phyloP scores from a whole-genome alignment of 2,113 vertebrate genomes.

The Myotis lucifugus region DNA sequence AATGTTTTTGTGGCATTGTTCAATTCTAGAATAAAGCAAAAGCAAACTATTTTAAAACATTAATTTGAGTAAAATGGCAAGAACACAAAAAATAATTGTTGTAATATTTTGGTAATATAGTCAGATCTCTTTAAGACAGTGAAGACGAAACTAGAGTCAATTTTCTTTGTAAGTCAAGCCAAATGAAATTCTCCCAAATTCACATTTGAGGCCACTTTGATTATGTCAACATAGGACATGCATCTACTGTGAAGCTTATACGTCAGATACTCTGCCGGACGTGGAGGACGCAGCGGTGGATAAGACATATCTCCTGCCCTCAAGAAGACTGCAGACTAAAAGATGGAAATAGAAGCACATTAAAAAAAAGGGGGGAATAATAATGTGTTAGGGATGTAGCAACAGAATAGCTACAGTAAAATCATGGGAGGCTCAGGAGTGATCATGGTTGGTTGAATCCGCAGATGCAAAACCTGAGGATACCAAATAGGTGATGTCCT shows the following conservation, averaged over 20 bases:
- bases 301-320: not conserved
- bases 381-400: not conserved
- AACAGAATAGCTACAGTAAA: not conserved
- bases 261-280: not conserved
- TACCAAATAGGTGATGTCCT: not conserved
- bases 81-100: not conserved
- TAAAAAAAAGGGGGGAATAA: not conserved
- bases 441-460: not conserved
- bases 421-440: not conserved
- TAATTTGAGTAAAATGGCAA: conserved; percentile 59
- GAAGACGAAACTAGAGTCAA: conserved; percentile 36
- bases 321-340: not conserved
- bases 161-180: not conserved
- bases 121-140: conserved; percentile 6
- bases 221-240: not conserved
- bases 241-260: not conserved
- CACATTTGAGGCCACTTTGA: not conserved
- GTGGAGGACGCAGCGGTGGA: not conserved
- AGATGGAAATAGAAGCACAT: not conserved
- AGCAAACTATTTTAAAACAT: conserved; percentile 47
- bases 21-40: conserved; percentile 83
- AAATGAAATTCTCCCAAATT: conserved; percentile 37
- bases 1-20: conserved; percentile 86
- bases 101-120: not conserved
- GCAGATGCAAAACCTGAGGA: not conserved